Conservation (phyloP, 2,113 vertebrate genomes). For the Notechis scutatus region DNA sequence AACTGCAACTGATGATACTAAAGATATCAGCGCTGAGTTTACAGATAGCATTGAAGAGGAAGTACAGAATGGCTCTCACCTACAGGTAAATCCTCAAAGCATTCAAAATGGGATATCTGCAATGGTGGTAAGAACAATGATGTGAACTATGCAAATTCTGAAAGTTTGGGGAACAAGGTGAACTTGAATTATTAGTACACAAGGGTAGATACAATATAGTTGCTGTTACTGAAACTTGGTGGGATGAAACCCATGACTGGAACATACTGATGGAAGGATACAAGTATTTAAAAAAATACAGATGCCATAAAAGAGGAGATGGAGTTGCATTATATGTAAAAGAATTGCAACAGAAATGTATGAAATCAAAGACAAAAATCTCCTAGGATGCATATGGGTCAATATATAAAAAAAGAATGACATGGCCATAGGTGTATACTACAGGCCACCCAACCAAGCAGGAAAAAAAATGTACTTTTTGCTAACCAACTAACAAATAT, state of each 20-base stretch:
- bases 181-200: background rate
- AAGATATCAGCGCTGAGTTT: conserved; percentile 68
- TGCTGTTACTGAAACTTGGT: background rate
- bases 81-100: conserved; percentile 63
- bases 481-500: too few species aligned
- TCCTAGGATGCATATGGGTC: too few species aligned
- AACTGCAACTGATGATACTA: conserved; percentile 55
- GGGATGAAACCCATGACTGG: background rate
- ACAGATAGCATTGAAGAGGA: conserved; percentile 73
- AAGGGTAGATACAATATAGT: background rate
- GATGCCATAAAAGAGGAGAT: too few species aligned
- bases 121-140: background rate
- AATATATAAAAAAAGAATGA: too few species aligned
- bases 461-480: too few species aligned
- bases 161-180: background rate
- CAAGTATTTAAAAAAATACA: too few species aligned
- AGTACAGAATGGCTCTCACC: conserved; percentile 45
- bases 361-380: too few species aligned
- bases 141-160: background rate
- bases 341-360: too few species aligned
- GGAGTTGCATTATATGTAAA: too few species aligned
- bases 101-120: too few species aligned
- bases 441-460: too few species aligned
- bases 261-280: background rate
- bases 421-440: too few species aligned